A percentile compares a stretch with the other conserved stretches of the same genome.
These are phyloP conservation scores for Drosophila affinis DNA, from an alignment of 2,888 invertebrate genomes.

Conservation along the genomic window DNA sequence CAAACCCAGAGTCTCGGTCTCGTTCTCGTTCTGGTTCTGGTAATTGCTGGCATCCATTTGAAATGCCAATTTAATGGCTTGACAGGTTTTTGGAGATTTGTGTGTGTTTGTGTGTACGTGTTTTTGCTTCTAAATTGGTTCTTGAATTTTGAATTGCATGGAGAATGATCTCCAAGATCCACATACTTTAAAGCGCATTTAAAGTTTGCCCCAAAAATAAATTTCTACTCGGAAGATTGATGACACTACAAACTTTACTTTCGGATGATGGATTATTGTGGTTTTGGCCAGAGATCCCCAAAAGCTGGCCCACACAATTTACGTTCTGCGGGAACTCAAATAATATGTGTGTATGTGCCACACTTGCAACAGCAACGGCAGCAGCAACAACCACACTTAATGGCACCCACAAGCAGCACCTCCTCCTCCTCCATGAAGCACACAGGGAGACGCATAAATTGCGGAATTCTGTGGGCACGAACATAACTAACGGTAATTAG, in stretches of 20 bases:
- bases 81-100: constrained; percentile 38
- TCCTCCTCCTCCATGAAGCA: not conserved
- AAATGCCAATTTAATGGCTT: constrained; percentile 47
- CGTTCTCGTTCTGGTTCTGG: not conserved
- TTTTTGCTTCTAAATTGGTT: constrained; percentile 5
- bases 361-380: constrained; percentile 1
- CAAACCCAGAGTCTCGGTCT: not conserved
- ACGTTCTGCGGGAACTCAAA: constrained; percentile 7
- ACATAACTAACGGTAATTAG: constrained; percentile 78
- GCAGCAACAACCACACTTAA: constrained; percentile 35
- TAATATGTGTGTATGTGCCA: constrained; percentile 2
- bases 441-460: constrained; percentile 60
- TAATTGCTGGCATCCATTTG: constrained; percentile 19
- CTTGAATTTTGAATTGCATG: constrained; percentile 4
- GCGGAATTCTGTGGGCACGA: constrained; percentile 67
- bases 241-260: not conserved
- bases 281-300: not conserved
- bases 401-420: constrained; percentile 35
- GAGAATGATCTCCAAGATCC: not conserved
- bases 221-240: not conserved
- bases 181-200: not conserved
- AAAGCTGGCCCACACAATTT: not conserved
- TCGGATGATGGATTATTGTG: not conserved
- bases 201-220: not conserved
- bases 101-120: constrained; percentile 18